Percentiles rank a stretch among this genome's conserved stretches.
These are phyloP conservation scores for Amphibalanus amphitrite DNA, from an alignment of 1,140 invertebrate species.

Conservation along the genomic window DNA sequence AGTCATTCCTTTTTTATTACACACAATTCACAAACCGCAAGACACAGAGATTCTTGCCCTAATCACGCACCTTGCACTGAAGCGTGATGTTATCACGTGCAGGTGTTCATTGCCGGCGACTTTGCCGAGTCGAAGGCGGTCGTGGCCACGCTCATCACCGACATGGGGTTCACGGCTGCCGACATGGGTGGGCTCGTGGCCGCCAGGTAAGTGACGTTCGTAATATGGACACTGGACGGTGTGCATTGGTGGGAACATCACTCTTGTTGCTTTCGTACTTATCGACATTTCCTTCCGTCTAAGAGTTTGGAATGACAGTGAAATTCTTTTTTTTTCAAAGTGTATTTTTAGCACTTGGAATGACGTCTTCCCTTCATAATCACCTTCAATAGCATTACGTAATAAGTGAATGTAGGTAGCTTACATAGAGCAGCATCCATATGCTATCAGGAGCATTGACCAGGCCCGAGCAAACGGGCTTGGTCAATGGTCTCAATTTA, in stretches of 20 bases:
- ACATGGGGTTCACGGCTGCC: neutral
- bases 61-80: no score
- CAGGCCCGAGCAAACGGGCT: neutral
- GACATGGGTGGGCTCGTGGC: neutral
- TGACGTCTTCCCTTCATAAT: neutral
- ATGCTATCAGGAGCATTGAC: neutral
- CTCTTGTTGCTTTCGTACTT: no score
- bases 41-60: no score
- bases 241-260: no score
- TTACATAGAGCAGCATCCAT: neutral
- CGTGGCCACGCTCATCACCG: neutral
- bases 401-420: no score
- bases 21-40: no score
- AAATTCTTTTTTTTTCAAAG: neutral
- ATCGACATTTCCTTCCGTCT: neutral
- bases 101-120: neutral
- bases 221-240: neutral
- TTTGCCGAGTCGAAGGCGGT: neutral
- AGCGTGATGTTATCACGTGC: no score
- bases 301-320: neutral
- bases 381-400: no score
- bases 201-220: neutral
- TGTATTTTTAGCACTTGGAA: neutral
- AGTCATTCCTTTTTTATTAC: no score
- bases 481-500: neutral